Evolutionary conservation across 1,140 invertebrate genomes (phyloP), one percentile per base, ranked within the genome.

Genomic region (Papilio glaucus): DNA sequence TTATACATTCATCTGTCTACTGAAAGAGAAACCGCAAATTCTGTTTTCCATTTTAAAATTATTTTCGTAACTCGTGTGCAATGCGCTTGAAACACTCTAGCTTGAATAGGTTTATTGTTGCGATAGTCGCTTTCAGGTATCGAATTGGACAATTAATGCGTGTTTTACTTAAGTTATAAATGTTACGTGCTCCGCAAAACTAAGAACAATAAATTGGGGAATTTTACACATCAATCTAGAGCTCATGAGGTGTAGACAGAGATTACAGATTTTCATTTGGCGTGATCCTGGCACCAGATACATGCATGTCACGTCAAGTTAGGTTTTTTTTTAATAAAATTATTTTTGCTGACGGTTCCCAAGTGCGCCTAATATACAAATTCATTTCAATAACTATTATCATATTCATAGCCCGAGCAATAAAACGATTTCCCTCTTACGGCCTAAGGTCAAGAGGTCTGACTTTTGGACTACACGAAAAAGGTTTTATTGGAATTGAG

Each of bases 401-500:
- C 1, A 53, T 53, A 53, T 24, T 53, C 45, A 53, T 53, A 53
- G 7, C 9, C 45, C 18, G 18, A 53, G 45, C 18, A 53, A 53
- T 53, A 53, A 53, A 53, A 53, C 7, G 18, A 53, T 53, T 21
- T 53, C 18, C 45, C 45, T 53, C 7, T 1, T 33, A 21, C n/a
- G n/a, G 9, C 8, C 8, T 21, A 53, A 53, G 10, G 18, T 45
- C 6, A 24, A 53, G 18, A 21, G 18, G 45, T 15, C 45, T 53
- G 45, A 53, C 45, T 53, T 8, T 53, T 24, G 21, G 18, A 24
- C 21, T 18, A 45, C 15, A 45, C 45, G 45, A 53, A 53, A 53
- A 53, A 53, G 45, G 45, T 53, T 53, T 53, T 53, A 53, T 53
- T 53, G 21, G 45, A 53, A 53, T 45, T 18, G 45, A 53, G 7